Base-by-base conservation (phyloP, 1,140 invertebrate species). In the Geopemphigus sp. region DNA sequence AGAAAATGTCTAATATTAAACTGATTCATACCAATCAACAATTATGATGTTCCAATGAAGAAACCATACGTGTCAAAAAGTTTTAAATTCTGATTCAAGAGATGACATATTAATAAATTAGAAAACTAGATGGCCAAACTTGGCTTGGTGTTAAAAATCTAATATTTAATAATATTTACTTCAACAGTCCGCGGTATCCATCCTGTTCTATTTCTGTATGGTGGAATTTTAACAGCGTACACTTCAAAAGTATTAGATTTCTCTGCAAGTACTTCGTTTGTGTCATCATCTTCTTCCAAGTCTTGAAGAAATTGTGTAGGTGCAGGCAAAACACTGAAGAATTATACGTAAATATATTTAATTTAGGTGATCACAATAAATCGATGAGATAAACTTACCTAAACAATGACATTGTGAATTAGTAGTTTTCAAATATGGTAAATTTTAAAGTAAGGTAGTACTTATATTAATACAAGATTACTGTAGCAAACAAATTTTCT, bases 191-290 rank as follows among this genome's bases (percentile, higher is more conserved):
- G 86, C 19, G 98, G 98, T 8, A 98, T 87, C 95, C 96, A 99
- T 84, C 95, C 95, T 87, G 93, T 92, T 82, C 98, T 90, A 83
- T 96, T 92, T 1, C 97, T 96, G 89, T 99, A 99, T 1, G 96
- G 95, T 11, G 98, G 98, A n/a, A 95, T 94, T 83, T 92, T 92
- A 56, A 93, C 92, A 45, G 78, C 82, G 12, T 78, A 78, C 17
- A 78, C 56, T 78, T 78, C 73, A 63, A 14, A 63, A 19, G 22
- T 26, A 26, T 78, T 61, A 10, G 73, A 24, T 74, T 74, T 74
- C 15, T 78, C 73, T 6, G 54, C 15, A 45, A 78, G 56, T 24
- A 26, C 12, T 61, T 61, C 73, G n/a, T 78, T 47, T 11, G 54
- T 8, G 5, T 78, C 73, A 19, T 78, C 73, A 47, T 78, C 56